phyloP scores from a whole-genome alignment of 2,113 vertebrate species.

The Pheucticus melanocephalus region DNA sequence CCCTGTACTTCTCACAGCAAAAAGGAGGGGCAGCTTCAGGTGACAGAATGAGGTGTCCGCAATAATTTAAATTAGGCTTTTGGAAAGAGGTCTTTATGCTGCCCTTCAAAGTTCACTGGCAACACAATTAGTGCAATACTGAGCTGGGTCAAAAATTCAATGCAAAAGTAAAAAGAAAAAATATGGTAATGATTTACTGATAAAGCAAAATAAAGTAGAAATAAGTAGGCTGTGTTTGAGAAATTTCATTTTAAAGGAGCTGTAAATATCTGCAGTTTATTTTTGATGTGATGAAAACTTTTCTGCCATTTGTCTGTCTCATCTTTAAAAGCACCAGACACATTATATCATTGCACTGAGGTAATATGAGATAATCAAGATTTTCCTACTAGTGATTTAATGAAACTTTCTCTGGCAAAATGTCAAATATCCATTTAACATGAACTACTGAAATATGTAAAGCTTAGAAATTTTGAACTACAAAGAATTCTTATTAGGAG shows the following conservation, averaged over 20 bases:
- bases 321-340: conserved; percentile 35
- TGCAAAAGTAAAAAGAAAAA: background rate
- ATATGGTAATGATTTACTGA: background rate
- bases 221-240: background rate
- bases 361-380: conserved; percentile 45
- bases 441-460: conserved; percentile 41
- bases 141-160: background rate
- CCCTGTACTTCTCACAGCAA: background rate
- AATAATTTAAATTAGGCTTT: background rate
- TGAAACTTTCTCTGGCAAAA: conserved; percentile 43
- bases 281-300: background rate
- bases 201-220: background rate
- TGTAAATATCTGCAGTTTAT: background rate
- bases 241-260: background rate
- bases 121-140: background rate
- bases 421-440: conserved; percentile 56
- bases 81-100: background rate
- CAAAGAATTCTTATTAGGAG: conserved; percentile 31
- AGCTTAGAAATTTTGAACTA: conserved; percentile 47
- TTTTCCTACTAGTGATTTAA: conserved; percentile 46
- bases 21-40: background rate
- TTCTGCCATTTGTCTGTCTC: background rate
- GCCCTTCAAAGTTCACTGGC: background rate
- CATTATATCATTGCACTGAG: conserved; percentile 40
- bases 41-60: background rate